Percentiles rank a stretch among this genome's conserved stretches.
Evolutionary conservation across 2,888 invertebrate genomes (phyloP).

Genomic region (Eristalis intricaria): DNA sequence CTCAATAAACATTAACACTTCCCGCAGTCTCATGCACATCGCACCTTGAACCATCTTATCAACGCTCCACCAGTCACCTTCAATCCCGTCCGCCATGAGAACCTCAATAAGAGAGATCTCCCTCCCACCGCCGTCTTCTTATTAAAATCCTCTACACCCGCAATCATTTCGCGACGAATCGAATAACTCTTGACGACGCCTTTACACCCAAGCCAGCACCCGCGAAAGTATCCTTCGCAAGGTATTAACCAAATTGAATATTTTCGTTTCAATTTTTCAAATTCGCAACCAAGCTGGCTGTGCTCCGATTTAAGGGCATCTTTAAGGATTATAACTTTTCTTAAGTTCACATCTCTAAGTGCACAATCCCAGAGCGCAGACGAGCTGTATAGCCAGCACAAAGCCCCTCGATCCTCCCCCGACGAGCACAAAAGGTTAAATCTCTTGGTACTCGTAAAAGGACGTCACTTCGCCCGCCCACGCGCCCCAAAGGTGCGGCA

Average conservation of each 20-base stretch:
- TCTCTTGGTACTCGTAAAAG: slow-evolving; percentile 68
- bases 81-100: background rate
- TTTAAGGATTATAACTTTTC: slow-evolving; percentile 70
- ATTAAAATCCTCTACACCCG: background rate
- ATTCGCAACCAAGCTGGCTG: background rate
- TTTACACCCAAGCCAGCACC: background rate
- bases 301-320: slow-evolving; percentile 38
- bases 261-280: slow-evolving; percentile 67
- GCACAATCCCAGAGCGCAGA: slow-evolving; percentile 44
- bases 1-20: too few species aligned
- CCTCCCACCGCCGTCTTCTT: background rate
- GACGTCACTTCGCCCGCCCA: slow-evolving; percentile 33
- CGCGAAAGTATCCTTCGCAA: slow-evolving; percentile 19
- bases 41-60: background rate
- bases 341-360: slow-evolving; percentile 64
- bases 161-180: background rate
- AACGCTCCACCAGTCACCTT: background rate
- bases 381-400: background rate
- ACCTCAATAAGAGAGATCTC: background rate
- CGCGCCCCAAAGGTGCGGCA: slow-evolving; percentile 10
- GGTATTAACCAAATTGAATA: slow-evolving; percentile 65
- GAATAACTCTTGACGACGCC: background rate
- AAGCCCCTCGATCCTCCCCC: background rate
- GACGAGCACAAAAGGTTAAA: slow-evolving; percentile 63
- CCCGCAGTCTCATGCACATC: too few species aligned